phyloP scores from a whole-genome alignment of 2,113 vertebrate species.

The Condylura cristata region DNA sequence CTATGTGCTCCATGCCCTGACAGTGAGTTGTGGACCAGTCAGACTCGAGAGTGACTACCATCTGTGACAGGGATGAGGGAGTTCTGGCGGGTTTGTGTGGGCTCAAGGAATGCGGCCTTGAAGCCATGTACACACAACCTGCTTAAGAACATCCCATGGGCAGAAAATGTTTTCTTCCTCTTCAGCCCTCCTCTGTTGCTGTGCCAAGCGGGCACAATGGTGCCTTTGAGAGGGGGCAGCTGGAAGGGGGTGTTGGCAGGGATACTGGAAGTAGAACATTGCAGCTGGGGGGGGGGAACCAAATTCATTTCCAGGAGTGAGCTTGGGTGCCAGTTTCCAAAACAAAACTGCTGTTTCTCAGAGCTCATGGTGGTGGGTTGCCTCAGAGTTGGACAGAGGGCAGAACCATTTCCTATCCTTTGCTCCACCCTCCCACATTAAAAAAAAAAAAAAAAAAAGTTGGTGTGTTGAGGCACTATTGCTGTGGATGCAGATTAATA shows the following conservation, averaged over 20 bases:
- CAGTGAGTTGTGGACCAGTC: not conserved
- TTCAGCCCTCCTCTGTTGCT: conserved; percentile 58
- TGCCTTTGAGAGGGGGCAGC: conserved; percentile 88
- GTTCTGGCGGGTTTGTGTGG: conserved; percentile 66
- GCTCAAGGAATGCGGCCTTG: conserved; percentile 66
- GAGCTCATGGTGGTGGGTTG: conserved; percentile 83
- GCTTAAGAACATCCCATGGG: conserved; percentile 75
- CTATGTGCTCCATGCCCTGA: not conserved
- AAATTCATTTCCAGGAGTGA: conserved; percentile 87
- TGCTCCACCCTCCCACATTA: conserved; percentile 68
- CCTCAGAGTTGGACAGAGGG: conserved; percentile 83
- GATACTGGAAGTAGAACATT: conserved; percentile 83
- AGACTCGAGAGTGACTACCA: conserved; percentile 36
- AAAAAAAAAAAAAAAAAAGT: conserved; percentile 29
- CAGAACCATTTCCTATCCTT: conserved; percentile 65
- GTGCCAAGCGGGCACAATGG: conserved; percentile 84
- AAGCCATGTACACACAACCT: conserved; percentile 76
- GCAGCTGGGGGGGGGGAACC: conserved; percentile 84
- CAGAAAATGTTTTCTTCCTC: conserved; percentile 74
- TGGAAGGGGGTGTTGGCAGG: conserved; percentile 84
- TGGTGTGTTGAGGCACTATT: conserved; percentile 72
- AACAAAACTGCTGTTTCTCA: conserved; percentile 88
- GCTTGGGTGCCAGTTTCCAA: conserved; percentile 86
- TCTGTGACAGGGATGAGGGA: conserved; percentile 57
- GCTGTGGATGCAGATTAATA: not conserved